Percentiles rank a stretch among this genome's conserved stretches.
Evolutionary conservation across 2,797 vertebrate genomes (phyloP).

Genomic region (Cossypha niveicapilla): DNA sequence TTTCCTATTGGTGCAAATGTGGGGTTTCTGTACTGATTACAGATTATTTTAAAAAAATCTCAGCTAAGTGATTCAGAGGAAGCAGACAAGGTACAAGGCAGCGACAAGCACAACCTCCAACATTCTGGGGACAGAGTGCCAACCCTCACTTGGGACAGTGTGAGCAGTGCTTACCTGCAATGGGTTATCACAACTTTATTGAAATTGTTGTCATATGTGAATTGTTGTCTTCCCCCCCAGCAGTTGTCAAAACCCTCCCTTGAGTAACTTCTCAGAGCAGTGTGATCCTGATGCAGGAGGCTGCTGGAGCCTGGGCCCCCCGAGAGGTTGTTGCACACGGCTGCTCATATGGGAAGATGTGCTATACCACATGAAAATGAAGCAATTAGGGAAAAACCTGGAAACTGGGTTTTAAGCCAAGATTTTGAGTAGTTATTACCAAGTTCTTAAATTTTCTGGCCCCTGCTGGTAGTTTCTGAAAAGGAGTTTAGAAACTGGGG

Average conservation of each 20-base stretch:
- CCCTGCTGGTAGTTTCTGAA: not conserved
- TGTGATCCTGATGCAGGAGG: not conserved
- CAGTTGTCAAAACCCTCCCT: not conserved
- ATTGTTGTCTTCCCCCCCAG: not conserved
- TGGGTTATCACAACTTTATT: not conserved
- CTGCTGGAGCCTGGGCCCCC: accelerated
- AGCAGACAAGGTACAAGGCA: not conserved
- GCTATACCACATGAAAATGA: not conserved
- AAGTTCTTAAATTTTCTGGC: not conserved
- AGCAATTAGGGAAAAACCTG: not conserved
- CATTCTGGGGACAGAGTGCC: not conserved
- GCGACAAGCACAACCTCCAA: not conserved
- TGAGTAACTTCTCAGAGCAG: not conserved
- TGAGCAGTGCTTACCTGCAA: accelerated
- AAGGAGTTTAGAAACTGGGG: not conserved
- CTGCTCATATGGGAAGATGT: not conserved
- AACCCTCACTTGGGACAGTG: accelerated
- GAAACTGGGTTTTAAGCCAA: not conserved
- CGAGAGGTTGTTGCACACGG: not conserved
- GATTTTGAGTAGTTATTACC: not conserved
- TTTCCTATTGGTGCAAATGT: not conserved
- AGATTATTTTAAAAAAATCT: not conserved
- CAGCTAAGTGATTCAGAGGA: not conserved
- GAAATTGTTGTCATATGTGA: not conserved
- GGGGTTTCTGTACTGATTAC: not conserved